These are phyloP conservation scores for Lapara coniferarum DNA, from an alignment of 2,888 invertebrate species.

Conservation along the genomic window DNA sequence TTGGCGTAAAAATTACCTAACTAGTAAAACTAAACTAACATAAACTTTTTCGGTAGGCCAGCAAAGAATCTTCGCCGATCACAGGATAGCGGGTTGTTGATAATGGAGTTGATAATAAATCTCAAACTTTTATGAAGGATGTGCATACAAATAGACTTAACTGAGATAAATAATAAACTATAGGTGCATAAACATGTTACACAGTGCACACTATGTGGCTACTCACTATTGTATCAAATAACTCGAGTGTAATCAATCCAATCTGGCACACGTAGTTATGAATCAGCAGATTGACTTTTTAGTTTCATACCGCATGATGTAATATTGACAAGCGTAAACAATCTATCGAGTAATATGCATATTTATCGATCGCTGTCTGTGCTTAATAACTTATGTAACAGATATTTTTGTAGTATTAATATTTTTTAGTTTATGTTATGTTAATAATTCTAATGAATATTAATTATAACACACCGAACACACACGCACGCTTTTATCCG, in stretches of 20 bases:
- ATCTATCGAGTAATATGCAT: slow-evolving; percentile 26
- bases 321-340: slow-evolving; percentile 8
- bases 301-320: slow-evolving; percentile 19
- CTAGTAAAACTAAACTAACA: too few species aligned
- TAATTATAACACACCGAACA: too few species aligned
- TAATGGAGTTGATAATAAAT: too few species aligned
- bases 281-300: slow-evolving; percentile 19
- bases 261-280: slow-evolving; percentile 18
- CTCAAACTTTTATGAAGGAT: too few species aligned
- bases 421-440: background rate
- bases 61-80: background rate
- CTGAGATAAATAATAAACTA: too few species aligned
- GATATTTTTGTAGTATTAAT: background rate
- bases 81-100: too few species aligned
- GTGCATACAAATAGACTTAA: too few species aligned
- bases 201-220: background rate
- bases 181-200: background rate
- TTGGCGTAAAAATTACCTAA: background rate
- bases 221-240: slow-evolving; percentile 17
- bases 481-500: too few species aligned
- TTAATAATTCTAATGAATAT: too few species aligned
- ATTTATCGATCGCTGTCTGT: slow-evolving; percentile 15
- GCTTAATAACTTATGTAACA: slow-evolving; percentile 24
- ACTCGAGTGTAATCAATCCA: slow-evolving; percentile 13
- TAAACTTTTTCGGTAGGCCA: background rate